Conservation (phyloP, 2,113 vertebrate species). For the Labrus mixtus region DNA sequence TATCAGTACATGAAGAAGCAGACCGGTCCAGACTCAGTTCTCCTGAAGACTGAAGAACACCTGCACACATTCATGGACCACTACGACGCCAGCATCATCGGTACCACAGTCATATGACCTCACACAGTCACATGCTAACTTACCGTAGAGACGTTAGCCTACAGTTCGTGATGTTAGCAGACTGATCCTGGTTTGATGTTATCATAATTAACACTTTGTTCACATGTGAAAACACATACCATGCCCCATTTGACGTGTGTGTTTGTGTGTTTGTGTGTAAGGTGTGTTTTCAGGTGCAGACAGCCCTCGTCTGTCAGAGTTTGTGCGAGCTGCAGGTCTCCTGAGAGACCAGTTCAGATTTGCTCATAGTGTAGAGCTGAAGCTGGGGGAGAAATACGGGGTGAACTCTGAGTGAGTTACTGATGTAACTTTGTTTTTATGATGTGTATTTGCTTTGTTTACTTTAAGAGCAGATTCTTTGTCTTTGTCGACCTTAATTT, state of each 20-base stretch:
- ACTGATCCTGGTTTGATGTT: no score
- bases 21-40: slow-evolving; percentile 79
- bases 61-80: slow-evolving; percentile 76
- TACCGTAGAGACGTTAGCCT: no score
- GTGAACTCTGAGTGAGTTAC: slow-evolving; percentile 73
- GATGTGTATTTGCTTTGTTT: no score
- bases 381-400: slow-evolving; percentile 50
- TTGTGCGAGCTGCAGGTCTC: slow-evolving; percentile 74
- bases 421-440: no score
- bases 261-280: slow-evolving; percentile 38
- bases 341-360: slow-evolving; percentile 83
- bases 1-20: slow-evolving; percentile 82
- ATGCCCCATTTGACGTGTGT: slow-evolving; percentile 47
- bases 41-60: slow-evolving; percentile 68
- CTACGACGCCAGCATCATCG: slow-evolving; percentile 82
- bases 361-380: slow-evolving; percentile 64
- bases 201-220: no score
- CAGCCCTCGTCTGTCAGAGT: slow-evolving; percentile 69
- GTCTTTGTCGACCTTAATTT: no score
- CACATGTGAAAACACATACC: no score
- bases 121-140: no score
- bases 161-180: no score
- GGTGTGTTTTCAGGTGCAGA: slow-evolving; percentile 78
- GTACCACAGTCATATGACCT: slow-evolving; percentile 48
- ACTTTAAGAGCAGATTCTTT: no score